phyloP scores from a whole-genome alignment of 1,140 invertebrate genomes.

The Sogatella furcifera region DNA sequence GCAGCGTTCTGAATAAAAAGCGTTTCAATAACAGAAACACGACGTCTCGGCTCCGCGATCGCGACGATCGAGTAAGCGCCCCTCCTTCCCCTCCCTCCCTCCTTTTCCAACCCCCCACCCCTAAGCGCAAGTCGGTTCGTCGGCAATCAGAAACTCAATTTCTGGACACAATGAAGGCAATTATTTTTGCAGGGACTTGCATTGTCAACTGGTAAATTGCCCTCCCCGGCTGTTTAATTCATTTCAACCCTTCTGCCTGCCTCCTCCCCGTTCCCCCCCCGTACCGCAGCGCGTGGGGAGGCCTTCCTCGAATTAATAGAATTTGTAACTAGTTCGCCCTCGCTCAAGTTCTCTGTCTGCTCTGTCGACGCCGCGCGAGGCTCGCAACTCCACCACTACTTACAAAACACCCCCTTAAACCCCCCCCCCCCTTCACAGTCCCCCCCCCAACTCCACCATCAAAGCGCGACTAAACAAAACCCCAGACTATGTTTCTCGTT shows the following conservation, averaged over 20 bases:
- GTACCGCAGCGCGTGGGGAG: neutral
- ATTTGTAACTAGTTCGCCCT: conserved; percentile 1
- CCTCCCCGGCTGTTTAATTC: conserved; percentile 1
- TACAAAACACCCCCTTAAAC: too few species aligned
- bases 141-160: conserved; percentile 2
- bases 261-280: neutral
- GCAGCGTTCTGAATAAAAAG: neutral
- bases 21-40: neutral
- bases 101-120: too few species aligned
- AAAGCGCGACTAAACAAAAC: too few species aligned
- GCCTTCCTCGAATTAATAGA: conserved; percentile 3
- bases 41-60: neutral
- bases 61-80: too few species aligned
- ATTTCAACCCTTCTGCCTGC: neutral
- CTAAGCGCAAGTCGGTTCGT: neutral
- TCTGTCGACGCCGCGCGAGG: too few species aligned
- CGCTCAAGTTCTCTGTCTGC: neutral
- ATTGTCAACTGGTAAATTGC: conserved; percentile 4
- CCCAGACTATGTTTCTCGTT: too few species aligned
- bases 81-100: too few species aligned
- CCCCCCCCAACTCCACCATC: too few species aligned
- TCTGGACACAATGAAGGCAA: conserved; percentile 3
- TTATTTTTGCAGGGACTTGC: conserved; percentile 2
- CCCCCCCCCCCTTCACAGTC: too few species aligned
- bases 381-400: too few species aligned